phyloP scores from a whole-genome alignment of 1,140 invertebrate genomes.

The Grapholita molesta region DNA sequence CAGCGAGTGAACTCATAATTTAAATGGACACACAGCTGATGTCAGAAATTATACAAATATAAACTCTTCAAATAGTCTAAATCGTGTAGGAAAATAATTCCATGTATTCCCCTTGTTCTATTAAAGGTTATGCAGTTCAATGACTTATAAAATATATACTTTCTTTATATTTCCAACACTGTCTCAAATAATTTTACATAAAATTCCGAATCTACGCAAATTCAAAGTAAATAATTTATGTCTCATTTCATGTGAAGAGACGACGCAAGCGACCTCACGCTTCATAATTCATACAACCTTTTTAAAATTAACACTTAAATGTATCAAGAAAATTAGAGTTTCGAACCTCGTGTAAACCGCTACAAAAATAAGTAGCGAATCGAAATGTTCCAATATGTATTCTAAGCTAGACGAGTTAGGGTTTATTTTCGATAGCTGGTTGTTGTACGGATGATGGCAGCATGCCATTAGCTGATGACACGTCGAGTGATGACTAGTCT shows the following conservation, averaged over 20 bases:
- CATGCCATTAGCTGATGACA: constrained; percentile 20
- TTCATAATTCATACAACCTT: background rate
- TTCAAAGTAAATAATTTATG: background rate
- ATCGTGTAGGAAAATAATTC: too few relatives aligned
- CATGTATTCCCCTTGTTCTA: too few relatives aligned
- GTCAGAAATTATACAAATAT: too few relatives aligned
- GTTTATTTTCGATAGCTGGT: constrained; percentile 19
- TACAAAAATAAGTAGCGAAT: constrained; percentile 2
- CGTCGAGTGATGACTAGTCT: constrained; percentile 22
- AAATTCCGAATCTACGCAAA: background rate
- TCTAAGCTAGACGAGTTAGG: background rate
- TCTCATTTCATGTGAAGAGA: background rate
- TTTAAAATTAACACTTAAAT: constrained; percentile 20
- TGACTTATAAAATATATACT: background rate
- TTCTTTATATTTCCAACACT: background rate
- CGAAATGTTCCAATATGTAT: background rate
- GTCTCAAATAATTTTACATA: background rate
- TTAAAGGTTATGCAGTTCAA: too few relatives aligned
- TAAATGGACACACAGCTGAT: too few relatives aligned
- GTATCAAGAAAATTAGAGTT: constrained; percentile 25
- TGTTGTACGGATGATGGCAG: constrained; percentile 25
- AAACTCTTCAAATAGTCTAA: too few relatives aligned
- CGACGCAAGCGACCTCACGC: background rate
- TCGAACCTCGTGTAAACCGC: background rate
- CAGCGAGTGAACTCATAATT: too few relatives aligned